Percentiles rank a stretch among this genome's conserved stretches.
Conservation (phyloP, 2,797 vertebrate genomes). For the Acrossocheilus wenchowensis region DNA sequence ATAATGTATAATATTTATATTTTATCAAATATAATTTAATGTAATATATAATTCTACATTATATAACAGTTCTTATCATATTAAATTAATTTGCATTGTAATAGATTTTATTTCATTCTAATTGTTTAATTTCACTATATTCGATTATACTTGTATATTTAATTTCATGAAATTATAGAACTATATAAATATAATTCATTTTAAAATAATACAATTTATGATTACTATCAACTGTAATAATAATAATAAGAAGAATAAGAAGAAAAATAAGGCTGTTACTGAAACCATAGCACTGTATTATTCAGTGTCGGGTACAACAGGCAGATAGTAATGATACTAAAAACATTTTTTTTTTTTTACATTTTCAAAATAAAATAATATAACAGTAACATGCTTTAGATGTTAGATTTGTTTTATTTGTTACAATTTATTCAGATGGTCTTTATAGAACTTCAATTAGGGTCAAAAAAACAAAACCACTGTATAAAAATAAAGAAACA, state of each 20-base stretch:
- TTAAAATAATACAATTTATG: not conserved
- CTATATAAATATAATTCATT: not conserved
- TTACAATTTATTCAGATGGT: not conserved
- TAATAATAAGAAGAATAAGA: not conserved
- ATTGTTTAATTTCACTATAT: too few species aligned
- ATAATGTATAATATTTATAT: too few species aligned
- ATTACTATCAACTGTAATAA: not conserved
- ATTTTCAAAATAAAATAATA: not conserved
- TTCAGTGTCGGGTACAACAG: not conserved
- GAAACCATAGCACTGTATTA: not conserved
- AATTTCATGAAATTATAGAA: not conserved
- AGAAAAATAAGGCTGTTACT: not conserved
- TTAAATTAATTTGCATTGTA: not conserved
- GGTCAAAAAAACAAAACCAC: not conserved
- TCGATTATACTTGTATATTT: not conserved
- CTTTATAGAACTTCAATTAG: not conserved
- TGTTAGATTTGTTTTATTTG: not conserved
- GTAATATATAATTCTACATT: not conserved
- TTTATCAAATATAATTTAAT: too few species aligned
- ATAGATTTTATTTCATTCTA: too few species aligned
- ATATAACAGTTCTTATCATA: not conserved
- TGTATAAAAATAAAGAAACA: constrained; percentile 18
- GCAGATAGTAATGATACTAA: not conserved
- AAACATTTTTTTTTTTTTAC: not conserved
- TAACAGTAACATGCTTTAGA: not conserved